These are phyloP conservation scores for Melieria picta DNA, from an alignment of 2,888 invertebrate species.

Conservation along the genomic window DNA sequence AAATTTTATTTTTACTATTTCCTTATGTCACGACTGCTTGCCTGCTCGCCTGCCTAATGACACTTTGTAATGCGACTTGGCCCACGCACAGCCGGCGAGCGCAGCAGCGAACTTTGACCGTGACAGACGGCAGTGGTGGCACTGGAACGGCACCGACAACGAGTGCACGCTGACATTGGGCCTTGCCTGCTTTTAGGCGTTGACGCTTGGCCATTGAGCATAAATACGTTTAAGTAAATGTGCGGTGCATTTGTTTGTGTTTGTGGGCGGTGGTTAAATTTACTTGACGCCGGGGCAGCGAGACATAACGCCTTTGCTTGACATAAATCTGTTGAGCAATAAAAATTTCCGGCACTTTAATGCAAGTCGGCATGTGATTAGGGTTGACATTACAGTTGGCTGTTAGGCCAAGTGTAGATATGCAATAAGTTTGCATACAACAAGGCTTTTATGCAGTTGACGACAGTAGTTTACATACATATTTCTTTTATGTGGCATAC, in stretches of 20 bases:
- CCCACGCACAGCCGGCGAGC: conserved; percentile 26
- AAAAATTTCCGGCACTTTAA: conserved; percentile 37
- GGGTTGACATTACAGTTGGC: background rate
- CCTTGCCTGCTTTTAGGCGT: conserved; percentile 12
- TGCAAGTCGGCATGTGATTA: conserved; percentile 28
- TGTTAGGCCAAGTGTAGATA: no score
- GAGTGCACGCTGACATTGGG: background rate
- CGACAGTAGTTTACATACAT: no score
- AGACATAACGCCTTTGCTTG: conserved; percentile 21
- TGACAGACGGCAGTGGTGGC: conserved; percentile 10
- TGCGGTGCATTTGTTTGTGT: background rate
- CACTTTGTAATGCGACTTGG: conserved; percentile 25
- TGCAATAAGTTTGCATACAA: no score
- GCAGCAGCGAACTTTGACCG: conserved; percentile 35
- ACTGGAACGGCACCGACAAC: background rate
- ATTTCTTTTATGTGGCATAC: no score
- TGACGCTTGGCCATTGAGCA: conserved; percentile 1
- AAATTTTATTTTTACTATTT: conserved; percentile 39
- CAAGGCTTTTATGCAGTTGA: no score
- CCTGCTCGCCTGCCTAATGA: conserved; percentile 36
- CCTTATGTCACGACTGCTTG: conserved; percentile 34
- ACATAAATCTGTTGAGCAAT: conserved; percentile 30
- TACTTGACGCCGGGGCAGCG: background rate
- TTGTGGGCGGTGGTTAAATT: background rate
- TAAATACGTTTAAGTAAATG: conserved; percentile 6